phyloP scores from a whole-genome alignment of 2,113 vertebrate genomes.

The Pomatorhinus ruficollis region DNA sequence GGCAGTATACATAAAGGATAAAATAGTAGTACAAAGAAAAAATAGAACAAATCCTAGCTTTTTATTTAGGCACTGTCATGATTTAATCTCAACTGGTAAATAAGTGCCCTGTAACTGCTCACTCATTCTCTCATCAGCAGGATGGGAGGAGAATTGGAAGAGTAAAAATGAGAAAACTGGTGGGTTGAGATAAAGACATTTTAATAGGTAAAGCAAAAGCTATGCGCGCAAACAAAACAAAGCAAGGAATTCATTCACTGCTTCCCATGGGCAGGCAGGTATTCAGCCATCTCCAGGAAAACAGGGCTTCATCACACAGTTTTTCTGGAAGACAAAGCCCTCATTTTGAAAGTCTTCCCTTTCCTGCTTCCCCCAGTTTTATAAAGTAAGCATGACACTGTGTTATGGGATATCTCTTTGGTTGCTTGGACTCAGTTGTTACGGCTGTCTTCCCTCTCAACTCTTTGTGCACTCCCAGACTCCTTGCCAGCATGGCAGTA shows the following conservation, averaged over 20 bases:
- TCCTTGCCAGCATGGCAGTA: neutral
- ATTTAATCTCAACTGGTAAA: neutral
- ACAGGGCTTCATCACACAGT: neutral
- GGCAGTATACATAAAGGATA: neutral
- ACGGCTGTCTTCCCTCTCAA: neutral
- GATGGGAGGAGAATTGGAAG: neutral
- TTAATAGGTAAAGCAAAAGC: neutral
- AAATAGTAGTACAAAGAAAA: neutral
- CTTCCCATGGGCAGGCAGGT: neutral
- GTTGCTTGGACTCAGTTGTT: too few species aligned
- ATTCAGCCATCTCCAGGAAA: neutral
- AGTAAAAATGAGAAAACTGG: neutral
- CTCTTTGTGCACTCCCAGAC: neutral
- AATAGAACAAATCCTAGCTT: neutral
- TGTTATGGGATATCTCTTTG: neutral
- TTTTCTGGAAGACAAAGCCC: neutral
- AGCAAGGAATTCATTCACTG: neutral
- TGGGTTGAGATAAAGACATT: neutral
- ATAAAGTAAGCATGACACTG: neutral
- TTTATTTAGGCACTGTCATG: neutral
- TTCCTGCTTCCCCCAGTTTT: neutral
- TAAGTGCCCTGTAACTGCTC: neutral
- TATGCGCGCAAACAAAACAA: rapidly evolving
- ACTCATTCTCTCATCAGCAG: neutral
- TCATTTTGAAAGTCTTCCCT: neutral